A percentile compares a stretch with the other conserved stretches of the same genome.
Conservation (phyloP, 2,888 invertebrate genomes). For the Sminthurinus aureus region DNA sequence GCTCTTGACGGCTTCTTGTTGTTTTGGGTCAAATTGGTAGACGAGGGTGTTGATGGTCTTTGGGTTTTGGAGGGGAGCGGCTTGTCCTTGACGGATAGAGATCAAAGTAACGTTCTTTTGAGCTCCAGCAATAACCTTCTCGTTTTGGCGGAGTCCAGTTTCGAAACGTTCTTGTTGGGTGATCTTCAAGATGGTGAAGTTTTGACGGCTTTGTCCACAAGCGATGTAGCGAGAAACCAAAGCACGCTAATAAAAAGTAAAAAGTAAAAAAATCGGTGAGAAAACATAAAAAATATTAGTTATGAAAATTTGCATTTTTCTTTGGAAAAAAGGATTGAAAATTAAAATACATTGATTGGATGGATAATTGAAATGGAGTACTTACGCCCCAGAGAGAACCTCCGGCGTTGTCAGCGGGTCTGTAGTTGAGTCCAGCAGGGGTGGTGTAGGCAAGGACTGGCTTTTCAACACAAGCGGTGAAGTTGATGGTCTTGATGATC, state of each 20-base stretch:
- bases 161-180: constrained; percentile 49
- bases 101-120: constrained; percentile 54
- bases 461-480: constrained; percentile 62
- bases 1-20: constrained; percentile 46
- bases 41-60: constrained; percentile 27
- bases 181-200: constrained; percentile 22
- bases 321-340: neutral
- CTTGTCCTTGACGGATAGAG: constrained; percentile 24
- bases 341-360: neutral
- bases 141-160: constrained; percentile 47
- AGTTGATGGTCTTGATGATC: constrained; percentile 64
- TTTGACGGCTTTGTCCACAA: constrained; percentile 41
- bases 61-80: neutral
- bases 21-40: constrained; percentile 50
- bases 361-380: neutral
- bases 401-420: constrained; percentile 58
- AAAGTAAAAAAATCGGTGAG: constrained; percentile 27
- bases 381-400: constrained; percentile 59
- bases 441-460: constrained; percentile 58
- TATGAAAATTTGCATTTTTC: neutral
- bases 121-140: constrained; percentile 51
- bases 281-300: constrained; percentile 4
- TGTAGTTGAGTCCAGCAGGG: constrained; percentile 54
- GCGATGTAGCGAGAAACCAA: constrained; percentile 37
- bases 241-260: constrained; percentile 3